Base-by-base conservation (phyloP, 2,888 invertebrate species). In the Byasa hedistus region DNA sequence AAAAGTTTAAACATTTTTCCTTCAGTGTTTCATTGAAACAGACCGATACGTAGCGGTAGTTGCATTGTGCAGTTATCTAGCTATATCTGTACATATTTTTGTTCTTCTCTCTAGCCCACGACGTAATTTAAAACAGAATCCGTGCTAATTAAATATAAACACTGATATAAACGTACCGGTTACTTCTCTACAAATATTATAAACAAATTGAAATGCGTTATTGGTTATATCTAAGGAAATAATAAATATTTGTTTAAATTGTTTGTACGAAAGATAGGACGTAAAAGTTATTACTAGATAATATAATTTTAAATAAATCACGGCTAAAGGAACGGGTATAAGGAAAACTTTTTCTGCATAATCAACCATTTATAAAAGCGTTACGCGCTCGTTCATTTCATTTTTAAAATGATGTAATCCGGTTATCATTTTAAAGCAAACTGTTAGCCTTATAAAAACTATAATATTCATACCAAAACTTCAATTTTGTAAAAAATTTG, bases 171-270 rank as follows among this genome's bases (percentile, higher is more conserved):
- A 57, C 44, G 39, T 39, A 64, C 23, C 27, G 7, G 22, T 22
- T 61, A 57, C n/a, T 36, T 57, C 57, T 52, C 36, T 19, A 24
- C 60, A 56, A 60, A 65, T 32, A 60, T 48, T 48, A 17, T 48
- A 65, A 64, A 36, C 21, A 21, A 55, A 44, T 23, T 55, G 17
- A 52, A 44, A 54, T 44, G 21, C 51, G 51, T n/a, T 39, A 39
- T 48, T 48, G 15, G 52, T 21, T 15, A 52, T 52, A n/a, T 52
- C 52, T 19, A 10, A 23, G 21, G 22, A 54, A 54, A 54, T 22
- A 54, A 22, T 39, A 61, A 61, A 61, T 61, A 61, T 61, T 61
- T 61, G 39, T 48, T n/a, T 39, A 51, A 51, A 51, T n/a, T 19
- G 48, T 48, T 48, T 48, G 10, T 21, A 51, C 15, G n/a, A n/a